Conservation (phyloP, 2,797 vertebrate genomes). For the Sardinella longiceps region DNA sequence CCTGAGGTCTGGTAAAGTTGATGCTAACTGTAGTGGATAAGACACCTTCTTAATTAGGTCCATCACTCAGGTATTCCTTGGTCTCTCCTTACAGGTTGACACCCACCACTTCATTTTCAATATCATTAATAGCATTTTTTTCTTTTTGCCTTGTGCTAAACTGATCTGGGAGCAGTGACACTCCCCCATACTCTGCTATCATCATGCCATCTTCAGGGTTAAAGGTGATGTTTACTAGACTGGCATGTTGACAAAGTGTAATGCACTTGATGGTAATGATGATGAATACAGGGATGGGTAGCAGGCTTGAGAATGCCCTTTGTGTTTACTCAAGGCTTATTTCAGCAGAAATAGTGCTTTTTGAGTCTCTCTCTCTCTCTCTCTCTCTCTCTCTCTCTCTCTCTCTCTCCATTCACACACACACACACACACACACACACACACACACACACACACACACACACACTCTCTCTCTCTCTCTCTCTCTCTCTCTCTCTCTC, state of each 20-base stretch:
- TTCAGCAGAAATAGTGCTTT: constrained; percentile 7
- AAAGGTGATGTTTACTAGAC: constrained; percentile 49
- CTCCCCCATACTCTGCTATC: constrained; percentile 28
- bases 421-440: background rate
- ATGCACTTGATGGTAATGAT: constrained; percentile 48
- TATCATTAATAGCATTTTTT: background rate
- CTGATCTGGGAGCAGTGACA: background rate
- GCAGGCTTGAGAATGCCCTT: constrained; percentile 48
- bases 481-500: constrained; percentile 6
- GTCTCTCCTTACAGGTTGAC: background rate
- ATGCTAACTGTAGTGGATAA: constrained; percentile 66
- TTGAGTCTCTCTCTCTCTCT: background rate
- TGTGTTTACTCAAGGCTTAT: constrained; percentile 40
- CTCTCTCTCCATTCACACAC: background rate
- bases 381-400: background rate
- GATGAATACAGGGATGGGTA: constrained; percentile 58
- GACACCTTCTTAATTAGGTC: constrained; percentile 69
- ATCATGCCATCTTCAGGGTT: constrained; percentile 54
- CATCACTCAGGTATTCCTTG: constrained; percentile 67
- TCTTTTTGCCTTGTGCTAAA: background rate
- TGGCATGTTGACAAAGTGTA: constrained; percentile 54
- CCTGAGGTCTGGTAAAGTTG: constrained; percentile 65
- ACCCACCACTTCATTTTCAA: background rate
- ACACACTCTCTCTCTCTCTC: background rate
- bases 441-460: background rate